phyloP scores from a whole-genome alignment of 1,140 invertebrate genomes.

The Aphidius gifuensis region DNA sequence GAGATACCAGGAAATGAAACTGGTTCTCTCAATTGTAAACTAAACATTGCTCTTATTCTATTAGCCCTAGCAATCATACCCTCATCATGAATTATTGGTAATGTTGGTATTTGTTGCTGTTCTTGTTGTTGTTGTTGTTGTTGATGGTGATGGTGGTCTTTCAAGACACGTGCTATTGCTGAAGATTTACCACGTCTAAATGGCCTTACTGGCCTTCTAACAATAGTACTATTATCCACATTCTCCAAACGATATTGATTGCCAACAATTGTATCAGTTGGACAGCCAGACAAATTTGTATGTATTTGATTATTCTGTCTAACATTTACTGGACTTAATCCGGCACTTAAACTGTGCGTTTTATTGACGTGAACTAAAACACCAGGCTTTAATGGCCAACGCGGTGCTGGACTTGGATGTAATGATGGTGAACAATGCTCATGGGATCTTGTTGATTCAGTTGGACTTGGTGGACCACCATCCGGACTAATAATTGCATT shows the following conservation, averaged over 20 bases:
- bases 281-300: constrained; percentile 17
- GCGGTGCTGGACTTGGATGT: constrained; percentile 64
- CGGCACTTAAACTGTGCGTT: constrained; percentile 59
- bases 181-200: constrained; percentile 26
- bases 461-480: constrained; percentile 48
- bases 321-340: constrained; percentile 33
- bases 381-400: constrained; percentile 85
- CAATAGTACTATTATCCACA: constrained; percentile 17
- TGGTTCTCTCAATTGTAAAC: constrained; percentile 46
- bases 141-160: constrained; percentile 10
- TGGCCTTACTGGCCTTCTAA: constrained; percentile 26
- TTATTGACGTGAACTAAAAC: constrained; percentile 83
- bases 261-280: constrained; percentile 6
- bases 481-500: constrained; percentile 38
- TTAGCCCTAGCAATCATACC: constrained; percentile 49
- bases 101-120: constrained; percentile 8
- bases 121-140: constrained; percentile 2
- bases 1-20: constrained; percentile 49
- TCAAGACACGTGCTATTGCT: constrained; percentile 13
- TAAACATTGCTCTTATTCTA: constrained; percentile 50
- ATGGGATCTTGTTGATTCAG: constrained; percentile 43
- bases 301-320: constrained; percentile 25
- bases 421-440: constrained; percentile 32
- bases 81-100: constrained; percentile 41
- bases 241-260: constrained; percentile 26